A percentile compares a stretch with the other conserved stretches of the same genome.
Conservation (phyloP, 2,113 vertebrate genomes). For the Triplophysa siluroides region DNA sequence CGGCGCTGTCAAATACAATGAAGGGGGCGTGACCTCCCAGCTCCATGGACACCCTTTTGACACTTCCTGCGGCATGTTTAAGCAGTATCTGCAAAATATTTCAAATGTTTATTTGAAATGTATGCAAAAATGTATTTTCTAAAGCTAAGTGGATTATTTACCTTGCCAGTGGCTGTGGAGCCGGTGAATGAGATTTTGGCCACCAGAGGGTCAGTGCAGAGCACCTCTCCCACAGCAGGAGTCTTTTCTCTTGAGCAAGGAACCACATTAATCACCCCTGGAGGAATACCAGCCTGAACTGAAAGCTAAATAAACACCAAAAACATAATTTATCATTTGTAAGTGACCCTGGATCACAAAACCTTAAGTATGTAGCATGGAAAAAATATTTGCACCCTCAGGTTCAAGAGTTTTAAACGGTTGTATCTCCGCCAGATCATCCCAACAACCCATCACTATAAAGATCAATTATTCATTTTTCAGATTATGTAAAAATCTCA, state of each 20-base stretch:
- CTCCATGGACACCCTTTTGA: conserved; percentile 96
- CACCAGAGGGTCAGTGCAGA: conserved; percentile 90
- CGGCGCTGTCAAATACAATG: conserved; percentile 93
- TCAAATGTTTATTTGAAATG: not conserved
- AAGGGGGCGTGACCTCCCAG: conserved; percentile 94
- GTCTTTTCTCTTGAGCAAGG: conserved; percentile 86
- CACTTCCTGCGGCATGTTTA: conserved; percentile 81
- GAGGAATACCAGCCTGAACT: conserved; percentile 86
- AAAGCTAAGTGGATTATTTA: conserved; percentile 45
- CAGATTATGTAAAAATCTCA: too few species aligned
- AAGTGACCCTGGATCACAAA: too few species aligned
- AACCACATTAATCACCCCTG: conserved; percentile 90
- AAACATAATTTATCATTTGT: too few species aligned
- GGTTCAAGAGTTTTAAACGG: too few species aligned
- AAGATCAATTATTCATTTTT: too few species aligned
- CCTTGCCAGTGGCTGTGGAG: conserved; percentile 95
- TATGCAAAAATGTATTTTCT: too few species aligned
- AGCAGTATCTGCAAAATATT: conserved; percentile 78
- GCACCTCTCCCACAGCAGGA: conserved; percentile 80
- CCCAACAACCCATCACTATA: too few species aligned
- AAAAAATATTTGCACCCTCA: too few species aligned
- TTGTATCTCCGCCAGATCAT: too few species aligned
- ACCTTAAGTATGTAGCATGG: too few species aligned
- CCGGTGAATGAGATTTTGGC: conserved; percentile 96
- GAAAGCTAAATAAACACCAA: conserved; percentile 78